A percentile compares a stretch with the other conserved stretches of the same genome.
phyloP scores from a whole-genome alignment of 2,888 invertebrate genomes.

The Thysanoteuthis rhombus region DNA sequence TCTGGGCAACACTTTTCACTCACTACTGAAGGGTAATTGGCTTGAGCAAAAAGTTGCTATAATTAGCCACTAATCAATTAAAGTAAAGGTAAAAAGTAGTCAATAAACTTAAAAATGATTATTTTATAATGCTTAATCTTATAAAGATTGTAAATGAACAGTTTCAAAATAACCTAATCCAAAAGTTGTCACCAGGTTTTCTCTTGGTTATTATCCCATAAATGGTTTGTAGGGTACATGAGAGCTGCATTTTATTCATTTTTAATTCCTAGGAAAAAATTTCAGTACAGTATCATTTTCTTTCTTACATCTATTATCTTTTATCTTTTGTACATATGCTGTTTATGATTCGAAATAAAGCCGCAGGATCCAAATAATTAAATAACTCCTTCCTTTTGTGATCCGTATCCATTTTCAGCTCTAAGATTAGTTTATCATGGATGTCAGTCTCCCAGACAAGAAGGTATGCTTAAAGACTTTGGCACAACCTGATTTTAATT shows the following conservation, averaged over 20 bases:
- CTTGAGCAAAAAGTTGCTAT: too few species aligned
- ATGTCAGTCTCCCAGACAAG: not conserved
- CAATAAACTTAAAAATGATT: too few species aligned
- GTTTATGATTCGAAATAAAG: not conserved
- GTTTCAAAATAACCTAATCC: not conserved
- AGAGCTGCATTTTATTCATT: too few species aligned
- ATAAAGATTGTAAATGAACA: too few species aligned
- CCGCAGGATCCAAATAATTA: not conserved
- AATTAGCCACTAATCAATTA: too few species aligned
- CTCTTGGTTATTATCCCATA: not conserved
- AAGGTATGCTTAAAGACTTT: slow-evolving; percentile 18
- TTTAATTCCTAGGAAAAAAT: not conserved
- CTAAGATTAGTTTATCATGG: slow-evolving; percentile 25
- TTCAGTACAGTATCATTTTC: not conserved
- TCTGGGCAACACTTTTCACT: too few species aligned
- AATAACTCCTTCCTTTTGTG: not conserved
- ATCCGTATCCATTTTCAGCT: slow-evolving; percentile 24
- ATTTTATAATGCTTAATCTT: too few species aligned
- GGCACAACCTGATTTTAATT: not conserved
- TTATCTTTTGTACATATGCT: not conserved
- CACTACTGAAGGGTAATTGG: too few species aligned
- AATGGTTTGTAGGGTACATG: not conserved
- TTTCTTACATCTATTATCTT: not conserved
- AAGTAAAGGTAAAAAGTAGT: too few species aligned
- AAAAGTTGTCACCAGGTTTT: not conserved